Conservation (phyloP, 2,888 invertebrate species). For the Drosophila buzzatii region DNA sequence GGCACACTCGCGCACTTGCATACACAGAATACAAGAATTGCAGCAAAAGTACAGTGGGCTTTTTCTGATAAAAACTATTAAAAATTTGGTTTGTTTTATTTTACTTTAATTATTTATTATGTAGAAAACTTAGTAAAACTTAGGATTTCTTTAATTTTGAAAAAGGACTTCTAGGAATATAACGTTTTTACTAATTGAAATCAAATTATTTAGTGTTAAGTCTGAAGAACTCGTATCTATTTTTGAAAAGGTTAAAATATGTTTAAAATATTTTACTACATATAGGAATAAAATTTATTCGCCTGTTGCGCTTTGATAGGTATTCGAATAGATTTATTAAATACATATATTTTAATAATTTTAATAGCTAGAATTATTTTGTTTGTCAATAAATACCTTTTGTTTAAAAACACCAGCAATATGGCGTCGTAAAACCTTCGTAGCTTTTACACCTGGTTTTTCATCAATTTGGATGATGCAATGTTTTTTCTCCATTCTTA, state of each 20-base stretch:
- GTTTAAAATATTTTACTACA: too few relatives aligned
- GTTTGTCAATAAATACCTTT: constrained; percentile 35
- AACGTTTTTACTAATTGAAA: too few relatives aligned
- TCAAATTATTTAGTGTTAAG: too few relatives aligned
- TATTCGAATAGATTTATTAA: not conserved
- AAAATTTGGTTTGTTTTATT: too few relatives aligned
- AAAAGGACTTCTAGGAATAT: too few relatives aligned
- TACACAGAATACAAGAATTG: constrained; percentile 1
- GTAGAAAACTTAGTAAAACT: too few relatives aligned
- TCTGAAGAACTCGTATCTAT: too few relatives aligned
- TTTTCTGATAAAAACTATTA: too few relatives aligned
- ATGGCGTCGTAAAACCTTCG: not conserved
- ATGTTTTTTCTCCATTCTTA: constrained; percentile 7
- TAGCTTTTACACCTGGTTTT: not conserved
- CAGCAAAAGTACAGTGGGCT: constrained; percentile 2
- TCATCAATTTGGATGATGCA: constrained; percentile 45
- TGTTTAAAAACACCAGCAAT: not conserved
- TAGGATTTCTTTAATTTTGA: too few relatives aligned
- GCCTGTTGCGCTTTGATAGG: not conserved
- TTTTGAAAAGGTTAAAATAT: too few relatives aligned
- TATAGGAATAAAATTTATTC: not conserved
- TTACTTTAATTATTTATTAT: too few relatives aligned
- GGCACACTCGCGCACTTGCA: not conserved
- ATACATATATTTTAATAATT: not conserved
- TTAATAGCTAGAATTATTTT: not conserved